Evolutionary conservation across 2,113 vertebrate genomes (phyloP).

Genomic region (Bubo scandiacus): DNA sequence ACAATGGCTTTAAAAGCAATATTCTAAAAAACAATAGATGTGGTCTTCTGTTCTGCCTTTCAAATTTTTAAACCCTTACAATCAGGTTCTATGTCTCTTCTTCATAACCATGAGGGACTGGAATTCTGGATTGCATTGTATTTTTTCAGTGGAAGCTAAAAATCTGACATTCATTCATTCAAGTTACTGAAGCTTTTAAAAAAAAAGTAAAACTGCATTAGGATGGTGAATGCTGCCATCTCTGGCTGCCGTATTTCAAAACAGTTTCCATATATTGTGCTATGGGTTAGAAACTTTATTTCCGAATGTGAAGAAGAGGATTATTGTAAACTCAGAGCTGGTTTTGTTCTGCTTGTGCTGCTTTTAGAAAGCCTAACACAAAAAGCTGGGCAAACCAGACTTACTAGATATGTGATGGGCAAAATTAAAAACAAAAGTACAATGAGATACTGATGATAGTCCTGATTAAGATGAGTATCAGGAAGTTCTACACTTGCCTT

Average conservation of each 20-base stretch:
- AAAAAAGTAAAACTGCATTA: neutral
- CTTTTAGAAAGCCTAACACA: neutral
- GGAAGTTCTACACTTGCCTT: neutral
- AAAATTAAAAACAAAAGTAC: neutral
- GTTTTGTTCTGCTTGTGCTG: neutral
- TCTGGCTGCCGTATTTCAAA: neutral
- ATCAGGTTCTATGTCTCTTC: neutral
- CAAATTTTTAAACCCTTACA: neutral
- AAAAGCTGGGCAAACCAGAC: neutral
- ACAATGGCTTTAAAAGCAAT: neutral
- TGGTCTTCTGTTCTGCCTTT: neutral
- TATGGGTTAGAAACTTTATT: neutral
- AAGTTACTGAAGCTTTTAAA: neutral
- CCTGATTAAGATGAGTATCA: neutral
- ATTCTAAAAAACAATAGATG: neutral
- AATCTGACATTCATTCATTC: neutral
- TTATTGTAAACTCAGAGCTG: neutral
- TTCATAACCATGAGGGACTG: neutral
- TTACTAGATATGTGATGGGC: neutral
- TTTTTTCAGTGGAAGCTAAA: neutral
- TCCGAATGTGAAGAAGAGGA: neutral
- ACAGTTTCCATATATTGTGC: neutral
- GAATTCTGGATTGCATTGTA: neutral
- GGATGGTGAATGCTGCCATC: slow-evolving; percentile 30
- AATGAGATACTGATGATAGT: neutral